Evolutionary conservation across 2,113 vertebrate genomes (phyloP).

Genomic region (Leucopsar rothschildi): DNA sequence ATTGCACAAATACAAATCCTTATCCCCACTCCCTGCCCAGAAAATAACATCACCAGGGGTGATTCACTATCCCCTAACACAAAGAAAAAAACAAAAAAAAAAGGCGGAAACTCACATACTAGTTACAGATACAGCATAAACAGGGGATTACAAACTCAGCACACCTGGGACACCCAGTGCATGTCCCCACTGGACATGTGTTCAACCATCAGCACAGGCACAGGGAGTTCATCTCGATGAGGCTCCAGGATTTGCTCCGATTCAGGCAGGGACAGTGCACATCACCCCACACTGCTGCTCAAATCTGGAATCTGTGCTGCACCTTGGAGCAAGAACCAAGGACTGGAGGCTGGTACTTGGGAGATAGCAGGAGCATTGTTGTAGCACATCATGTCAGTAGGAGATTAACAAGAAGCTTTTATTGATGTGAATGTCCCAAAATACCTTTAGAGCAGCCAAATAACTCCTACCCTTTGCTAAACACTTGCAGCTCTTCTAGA

Average conservation of each 20-base stretch:
- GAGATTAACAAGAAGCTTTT: background rate
- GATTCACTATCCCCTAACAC: background rate
- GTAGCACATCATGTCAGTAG: accelerated
- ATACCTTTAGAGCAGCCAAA: background rate
- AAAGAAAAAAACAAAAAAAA: background rate
- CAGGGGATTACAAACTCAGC: background rate
- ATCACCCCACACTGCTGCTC: background rate
- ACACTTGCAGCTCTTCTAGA: accelerated
- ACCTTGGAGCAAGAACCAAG: no score
- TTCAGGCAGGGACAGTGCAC: background rate
- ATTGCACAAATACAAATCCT: background rate
- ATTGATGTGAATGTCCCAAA: background rate
- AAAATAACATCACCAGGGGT: background rate
- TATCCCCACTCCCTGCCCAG: background rate
- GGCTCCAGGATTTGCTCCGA: background rate
- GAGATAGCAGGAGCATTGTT: accelerated
- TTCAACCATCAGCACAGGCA: background rate
- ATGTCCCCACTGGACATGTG: background rate
- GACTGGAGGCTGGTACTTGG: accelerated
- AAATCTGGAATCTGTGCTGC: background rate
- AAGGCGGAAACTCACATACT: accelerated
- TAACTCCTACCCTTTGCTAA: background rate
- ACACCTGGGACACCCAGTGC: accelerated
- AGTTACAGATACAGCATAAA: background rate
- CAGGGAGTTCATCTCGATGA: background rate